A percentile compares a stretch with the other conserved stretches of the same genome.
These are phyloP conservation scores for Myopa tessellatipennis DNA, from an alignment of 2,888 invertebrate species.

Conservation along the genomic window DNA sequence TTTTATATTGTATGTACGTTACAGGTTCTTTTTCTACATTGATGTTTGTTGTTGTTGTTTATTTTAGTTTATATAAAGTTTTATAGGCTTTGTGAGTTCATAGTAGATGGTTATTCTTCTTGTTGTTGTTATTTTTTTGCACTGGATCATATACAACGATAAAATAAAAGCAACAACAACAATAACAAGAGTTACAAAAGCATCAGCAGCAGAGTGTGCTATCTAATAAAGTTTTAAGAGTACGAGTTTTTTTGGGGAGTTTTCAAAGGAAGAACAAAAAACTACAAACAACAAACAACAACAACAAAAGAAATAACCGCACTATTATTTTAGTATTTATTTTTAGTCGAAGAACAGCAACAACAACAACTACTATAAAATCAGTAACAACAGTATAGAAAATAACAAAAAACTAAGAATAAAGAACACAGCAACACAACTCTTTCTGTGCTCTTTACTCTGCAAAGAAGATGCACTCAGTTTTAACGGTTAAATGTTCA, in stretches of 20 bases:
- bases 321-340: no score
- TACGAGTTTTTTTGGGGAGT: no score
- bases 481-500: not conserved
- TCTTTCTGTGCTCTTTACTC: not conserved
- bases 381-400: no score
- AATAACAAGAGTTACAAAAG: not conserved
- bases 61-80: not conserved
- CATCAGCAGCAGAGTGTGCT: not conserved
- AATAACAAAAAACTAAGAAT: not conserved
- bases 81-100: not conserved
- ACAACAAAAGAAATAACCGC: no score
- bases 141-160: no score
- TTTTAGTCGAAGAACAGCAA: no score
- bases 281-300: no score
- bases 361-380: no score
- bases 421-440: not conserved
- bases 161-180: no score
- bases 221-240: no score
- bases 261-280: no score
- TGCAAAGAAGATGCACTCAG: not conserved
- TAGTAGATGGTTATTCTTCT: not conserved
- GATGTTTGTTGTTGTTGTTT: not conserved
- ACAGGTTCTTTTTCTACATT: not conserved
- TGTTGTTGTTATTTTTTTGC: not conserved
- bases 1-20: slow-evolving; percentile 9